Percentiles rank a stretch among this genome's conserved stretches.
These are phyloP conservation scores for Caenorhabditis doughertyi DNA, from an alignment of 2,888 invertebrate genomes.

Conservation along the genomic window DNA sequence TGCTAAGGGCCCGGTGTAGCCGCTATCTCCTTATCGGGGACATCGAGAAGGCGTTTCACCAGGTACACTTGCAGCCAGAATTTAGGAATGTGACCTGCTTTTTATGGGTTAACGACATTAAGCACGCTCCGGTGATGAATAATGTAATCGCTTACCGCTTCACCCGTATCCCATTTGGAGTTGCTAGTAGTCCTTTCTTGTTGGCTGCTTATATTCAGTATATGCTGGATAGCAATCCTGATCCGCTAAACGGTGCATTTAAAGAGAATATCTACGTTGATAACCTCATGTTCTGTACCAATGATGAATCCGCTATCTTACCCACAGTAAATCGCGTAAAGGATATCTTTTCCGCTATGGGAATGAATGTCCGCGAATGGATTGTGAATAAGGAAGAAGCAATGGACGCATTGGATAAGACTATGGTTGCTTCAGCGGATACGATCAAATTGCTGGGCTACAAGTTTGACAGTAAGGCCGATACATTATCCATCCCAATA, in stretches of 20 bases:
- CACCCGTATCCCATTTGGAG: slow-evolving; percentile 69
- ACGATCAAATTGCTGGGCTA: slow-evolving; percentile 26
- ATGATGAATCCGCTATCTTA: background rate
- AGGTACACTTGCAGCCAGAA: slow-evolving; percentile 53
- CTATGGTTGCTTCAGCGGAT: background rate
- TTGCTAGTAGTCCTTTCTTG: slow-evolving; percentile 62
- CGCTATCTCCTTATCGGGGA: no score
- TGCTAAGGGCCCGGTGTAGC: background rate
- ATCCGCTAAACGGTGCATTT: background rate
- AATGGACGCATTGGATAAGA: background rate
- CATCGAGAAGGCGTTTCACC: slow-evolving; percentile 71
- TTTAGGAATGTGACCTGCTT: slow-evolving; percentile 65
- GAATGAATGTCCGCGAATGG: slow-evolving; percentile 37
- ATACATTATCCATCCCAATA: slow-evolving; percentile 7
- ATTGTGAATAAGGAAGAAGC: background rate
- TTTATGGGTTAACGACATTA: slow-evolving; percentile 68
- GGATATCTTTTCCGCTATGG: background rate
- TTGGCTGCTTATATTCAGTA: slow-evolving; percentile 54
- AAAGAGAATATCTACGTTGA: slow-evolving; percentile 26
- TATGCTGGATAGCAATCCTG: background rate
- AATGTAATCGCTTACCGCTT: slow-evolving; percentile 67
- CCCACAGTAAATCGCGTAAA: no score
- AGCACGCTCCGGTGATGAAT: slow-evolving; percentile 24
- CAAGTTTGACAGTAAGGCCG: background rate
- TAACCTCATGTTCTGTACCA: slow-evolving; percentile 3